These are phyloP conservation scores for Pseudorectes ferrugineus DNA, from an alignment of 2,113 vertebrate species.

Conservation along the genomic window DNA sequence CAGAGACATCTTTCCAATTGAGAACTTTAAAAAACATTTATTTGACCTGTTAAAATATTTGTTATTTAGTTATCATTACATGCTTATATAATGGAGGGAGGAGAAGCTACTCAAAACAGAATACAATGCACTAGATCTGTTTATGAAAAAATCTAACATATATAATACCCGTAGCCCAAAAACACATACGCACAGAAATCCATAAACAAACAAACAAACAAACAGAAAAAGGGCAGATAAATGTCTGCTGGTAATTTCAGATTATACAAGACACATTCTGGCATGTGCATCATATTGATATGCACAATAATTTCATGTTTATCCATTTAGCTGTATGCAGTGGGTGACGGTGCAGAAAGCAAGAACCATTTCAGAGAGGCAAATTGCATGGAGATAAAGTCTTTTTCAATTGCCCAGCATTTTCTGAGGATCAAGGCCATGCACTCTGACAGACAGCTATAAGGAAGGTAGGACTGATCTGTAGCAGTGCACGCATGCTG, in stretches of 20 bases:
- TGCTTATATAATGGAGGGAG: neutral
- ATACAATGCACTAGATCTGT: neutral
- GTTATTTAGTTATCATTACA: neutral
- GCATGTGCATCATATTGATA: neutral
- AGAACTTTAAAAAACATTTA: neutral
- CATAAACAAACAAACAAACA: neutral
- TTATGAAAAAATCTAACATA: neutral
- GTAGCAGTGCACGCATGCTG: neutral
- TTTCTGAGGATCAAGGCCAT: neutral
- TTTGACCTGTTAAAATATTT: neutral
- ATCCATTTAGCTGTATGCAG: neutral
- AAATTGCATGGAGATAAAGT: constrained; percentile 21
- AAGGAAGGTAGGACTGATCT: neutral
- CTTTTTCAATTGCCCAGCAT: constrained; percentile 11
- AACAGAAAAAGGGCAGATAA: neutral
- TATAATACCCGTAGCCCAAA: neutral
- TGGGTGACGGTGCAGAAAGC: neutral
- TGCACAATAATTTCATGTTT: neutral
- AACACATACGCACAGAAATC: neutral
- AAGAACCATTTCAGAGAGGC: neutral
- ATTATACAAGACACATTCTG: neutral
- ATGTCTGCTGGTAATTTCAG: neutral
- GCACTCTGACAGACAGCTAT: neutral
- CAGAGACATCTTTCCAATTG: neutral
- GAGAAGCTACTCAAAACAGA: neutral